phyloP scores from a whole-genome alignment of 2,797 vertebrate species.

The Diplodus puntazzo region DNA sequence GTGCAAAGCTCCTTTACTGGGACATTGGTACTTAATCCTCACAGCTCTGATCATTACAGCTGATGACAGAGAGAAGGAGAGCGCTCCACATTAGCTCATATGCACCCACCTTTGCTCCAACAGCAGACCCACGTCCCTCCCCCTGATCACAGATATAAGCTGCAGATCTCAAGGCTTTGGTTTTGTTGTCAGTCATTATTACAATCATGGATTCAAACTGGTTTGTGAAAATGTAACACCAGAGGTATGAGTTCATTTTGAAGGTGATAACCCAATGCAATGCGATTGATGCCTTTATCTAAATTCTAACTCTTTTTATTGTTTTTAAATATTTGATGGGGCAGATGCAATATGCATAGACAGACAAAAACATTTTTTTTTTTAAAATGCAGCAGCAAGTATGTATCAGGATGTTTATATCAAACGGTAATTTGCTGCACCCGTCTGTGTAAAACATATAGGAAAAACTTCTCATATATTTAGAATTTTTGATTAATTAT shows the following conservation, averaged over 20 bases:
- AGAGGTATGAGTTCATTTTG: neutral
- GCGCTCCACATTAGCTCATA: conserved; percentile 37
- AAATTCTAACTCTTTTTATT: neutral
- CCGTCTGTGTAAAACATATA: neutral
- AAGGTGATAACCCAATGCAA: neutral
- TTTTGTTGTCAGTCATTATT: conserved; percentile 19
- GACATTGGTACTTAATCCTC: conserved; percentile 80
- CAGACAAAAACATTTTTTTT: too few relatives aligned
- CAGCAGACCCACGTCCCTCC: conserved; percentile 22
- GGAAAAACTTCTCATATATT: neutral
- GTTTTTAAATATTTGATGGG: too few relatives aligned
- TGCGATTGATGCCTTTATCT: neutral
- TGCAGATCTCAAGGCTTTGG: conserved; percentile 3
- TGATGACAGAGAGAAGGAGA: conserved; percentile 60
- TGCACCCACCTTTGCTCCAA: conserved; percentile 28
- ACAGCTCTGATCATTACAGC: conserved; percentile 73
- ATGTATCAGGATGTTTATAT: too few relatives aligned
- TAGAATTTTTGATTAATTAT: neutral
- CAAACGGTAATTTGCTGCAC: too few relatives aligned
- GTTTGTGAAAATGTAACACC: neutral
- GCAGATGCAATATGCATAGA: too few relatives aligned
- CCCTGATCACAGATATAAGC: conserved; percentile 31
- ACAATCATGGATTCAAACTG: conserved; percentile 6
- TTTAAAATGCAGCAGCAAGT: too few relatives aligned
- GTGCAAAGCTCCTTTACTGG: conserved; percentile 80